A percentile compares a stretch with the other conserved stretches of the same genome.
Evolutionary conservation across 2,797 vertebrate genomes (phyloP).

Genomic region (Labeo calbasu): DNA sequence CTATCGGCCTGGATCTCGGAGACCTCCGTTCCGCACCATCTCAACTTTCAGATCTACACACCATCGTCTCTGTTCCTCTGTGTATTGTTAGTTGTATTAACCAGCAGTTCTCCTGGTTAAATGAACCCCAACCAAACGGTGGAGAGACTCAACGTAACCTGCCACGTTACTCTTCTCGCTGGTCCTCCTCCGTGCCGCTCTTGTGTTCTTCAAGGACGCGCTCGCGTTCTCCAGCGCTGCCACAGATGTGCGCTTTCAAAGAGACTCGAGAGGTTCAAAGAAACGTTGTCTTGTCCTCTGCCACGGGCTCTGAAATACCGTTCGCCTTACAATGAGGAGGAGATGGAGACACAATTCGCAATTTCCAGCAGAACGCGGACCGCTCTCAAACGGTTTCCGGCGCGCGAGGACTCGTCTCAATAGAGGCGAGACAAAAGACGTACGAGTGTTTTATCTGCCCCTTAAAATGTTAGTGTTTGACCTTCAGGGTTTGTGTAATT

Average conservation of each 20-base stretch:
- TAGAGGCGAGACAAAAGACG: conserved; percentile 58
- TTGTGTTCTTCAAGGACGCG: conserved; percentile 9
- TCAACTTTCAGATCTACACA: neutral
- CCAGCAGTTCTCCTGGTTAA: conserved; percentile 73
- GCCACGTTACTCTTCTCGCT: neutral
- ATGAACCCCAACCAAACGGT: conserved; percentile 6
- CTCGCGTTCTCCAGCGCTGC: neutral
- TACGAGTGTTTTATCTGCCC: conserved; percentile 62
- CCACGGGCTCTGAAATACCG: neutral
- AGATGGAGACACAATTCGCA: neutral
- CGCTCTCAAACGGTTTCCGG: neutral
- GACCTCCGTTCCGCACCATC: too few species aligned
- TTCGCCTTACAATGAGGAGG: neutral
- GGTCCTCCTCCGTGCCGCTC: conserved; percentile 49
- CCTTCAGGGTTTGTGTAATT: conserved; percentile 67
- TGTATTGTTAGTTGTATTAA: conserved; percentile 8
- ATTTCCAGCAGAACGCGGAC: neutral
- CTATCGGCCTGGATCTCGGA: neutral
- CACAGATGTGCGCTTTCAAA: neutral
- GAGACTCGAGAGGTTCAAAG: conserved; percentile 1
- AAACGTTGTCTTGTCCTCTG: neutral
- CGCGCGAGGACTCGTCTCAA: conserved; percentile 13
- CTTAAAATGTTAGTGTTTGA: conserved; percentile 71
- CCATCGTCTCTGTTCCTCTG: neutral
- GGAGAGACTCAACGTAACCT: neutral